Evolutionary conservation across 1,140 invertebrate genomes (phyloP), one percentile per base, ranked within the genome.

Genomic region (Hyphantria cunea): DNA sequence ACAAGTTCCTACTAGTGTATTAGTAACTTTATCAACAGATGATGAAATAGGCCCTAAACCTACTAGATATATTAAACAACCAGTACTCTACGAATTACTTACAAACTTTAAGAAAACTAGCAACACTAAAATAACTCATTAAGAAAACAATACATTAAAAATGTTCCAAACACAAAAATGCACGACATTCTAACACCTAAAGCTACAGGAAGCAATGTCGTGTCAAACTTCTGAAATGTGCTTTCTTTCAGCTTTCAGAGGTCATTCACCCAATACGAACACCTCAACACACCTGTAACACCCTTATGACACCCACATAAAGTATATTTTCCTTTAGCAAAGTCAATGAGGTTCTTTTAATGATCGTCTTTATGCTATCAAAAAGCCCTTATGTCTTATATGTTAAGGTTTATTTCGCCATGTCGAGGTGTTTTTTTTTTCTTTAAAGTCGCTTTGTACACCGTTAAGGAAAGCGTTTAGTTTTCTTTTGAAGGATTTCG

Each of bases 141-240:
- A 49, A 49, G 45, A 58, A 58, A 49, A 58, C 55, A 58, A 58
- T 58, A 45, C 48, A 50, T 60, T 60, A 51, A 56, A 60, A 60
- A 51, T 12, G 0, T 13, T 14, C 33, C 42, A 13, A 50, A 60
- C 17, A 50, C 34, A 60, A 60, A 50, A 51, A 50, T 60, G 55
- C 55, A 60, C 56, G 56, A 60, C 56, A 60, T 60, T 51, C 55
- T 59, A 51, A 60, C 56, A 60, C 56, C 50, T 50, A 60, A 13
- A 44, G 48, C 56, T 74, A 69, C 76, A 78, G 80, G 79, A 84
- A 86, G 74, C 74, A 74, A 70, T 77, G 80, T 76, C 80, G 74
- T 82, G 81, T 84, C 75, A 81, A 84, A 86, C 78, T 80, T 84
- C 70, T 79, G 75, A 82, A 82, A 78, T 74, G 71, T 70, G n/a